Evolutionary conservation across 1,140 invertebrate species (phyloP).

Genomic region (Drosophila azteca): DNA sequence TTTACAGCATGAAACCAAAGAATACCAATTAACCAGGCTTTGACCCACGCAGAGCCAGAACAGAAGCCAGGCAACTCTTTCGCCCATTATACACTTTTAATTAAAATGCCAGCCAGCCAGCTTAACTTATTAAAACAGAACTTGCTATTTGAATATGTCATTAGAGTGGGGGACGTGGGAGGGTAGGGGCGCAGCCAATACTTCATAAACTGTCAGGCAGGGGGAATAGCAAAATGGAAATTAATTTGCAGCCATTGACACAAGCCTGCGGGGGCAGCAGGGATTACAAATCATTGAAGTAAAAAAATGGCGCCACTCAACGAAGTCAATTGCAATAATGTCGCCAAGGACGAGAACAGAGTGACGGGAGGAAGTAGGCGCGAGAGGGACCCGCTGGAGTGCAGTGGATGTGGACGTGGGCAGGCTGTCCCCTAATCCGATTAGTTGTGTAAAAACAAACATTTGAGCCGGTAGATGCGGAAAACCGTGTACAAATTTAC

Average conservation of each 20-base stretch:
- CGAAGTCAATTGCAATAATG: constrained; percentile 56
- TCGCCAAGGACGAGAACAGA: background rate
- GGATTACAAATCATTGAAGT: constrained; percentile 53
- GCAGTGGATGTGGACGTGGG: background rate
- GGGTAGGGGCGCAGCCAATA: background rate
- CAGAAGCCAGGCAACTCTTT: constrained; percentile 10
- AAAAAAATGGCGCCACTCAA: constrained; percentile 39
- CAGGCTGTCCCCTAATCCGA: constrained; percentile 49
- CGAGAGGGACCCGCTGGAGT: background rate
- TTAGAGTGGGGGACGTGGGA: constrained; percentile 1
- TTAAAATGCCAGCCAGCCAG: constrained; percentile 45
- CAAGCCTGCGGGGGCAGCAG: constrained; percentile 1
- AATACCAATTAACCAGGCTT: no score
- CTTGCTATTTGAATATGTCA: constrained; percentile 40
- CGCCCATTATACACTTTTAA: constrained; percentile 49
- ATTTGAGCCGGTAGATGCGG: constrained; percentile 10
- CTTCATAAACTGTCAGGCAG: constrained; percentile 16
- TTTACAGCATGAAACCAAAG: no score
- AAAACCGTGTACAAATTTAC: constrained; percentile 48
- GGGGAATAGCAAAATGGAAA: constrained; percentile 7
- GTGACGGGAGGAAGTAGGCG: background rate
- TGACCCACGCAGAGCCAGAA: background rate
- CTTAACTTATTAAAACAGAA: constrained; percentile 40
- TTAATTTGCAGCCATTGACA: constrained; percentile 25
- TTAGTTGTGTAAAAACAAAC: constrained; percentile 70